Percentiles rank a stretch among this genome's conserved stretches.
Conservation (phyloP, 1,140 invertebrate genomes). For the Pogonus chalceus region DNA sequence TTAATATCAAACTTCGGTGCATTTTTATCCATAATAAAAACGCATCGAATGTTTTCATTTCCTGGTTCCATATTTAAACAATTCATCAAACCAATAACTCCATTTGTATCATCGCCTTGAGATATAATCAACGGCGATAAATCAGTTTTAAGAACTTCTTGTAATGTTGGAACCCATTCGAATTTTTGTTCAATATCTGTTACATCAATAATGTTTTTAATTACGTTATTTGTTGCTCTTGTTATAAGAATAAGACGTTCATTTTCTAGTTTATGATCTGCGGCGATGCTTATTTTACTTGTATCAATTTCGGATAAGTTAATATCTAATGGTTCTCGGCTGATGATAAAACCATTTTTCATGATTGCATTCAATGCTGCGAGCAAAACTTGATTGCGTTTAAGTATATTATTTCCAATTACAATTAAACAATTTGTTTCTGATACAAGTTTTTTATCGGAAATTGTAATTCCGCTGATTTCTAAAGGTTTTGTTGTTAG, state of each 20-base stretch:
- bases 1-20: constrained; percentile 54
- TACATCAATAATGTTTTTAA: neutral
- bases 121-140: constrained; percentile 46
- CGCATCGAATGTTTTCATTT: constrained; percentile 47
- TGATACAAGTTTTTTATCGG: constrained; percentile 46
- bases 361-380: constrained; percentile 32
- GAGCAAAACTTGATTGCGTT: constrained; percentile 29
- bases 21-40: constrained; percentile 53
- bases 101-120: constrained; percentile 55
- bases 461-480: constrained; percentile 44
- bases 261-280: constrained; percentile 32
- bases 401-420: constrained; percentile 38
- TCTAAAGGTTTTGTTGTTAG: constrained; percentile 39
- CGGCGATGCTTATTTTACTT: constrained; percentile 33
- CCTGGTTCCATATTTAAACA: constrained; percentile 60
- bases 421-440: constrained; percentile 48
- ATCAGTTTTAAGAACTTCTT: constrained; percentile 44
- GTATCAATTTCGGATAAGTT: constrained; percentile 12
- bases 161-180: constrained; percentile 42
- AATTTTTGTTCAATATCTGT: constrained; percentile 25
- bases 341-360: constrained; percentile 41
- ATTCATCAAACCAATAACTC: constrained; percentile 75
- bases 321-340: constrained; percentile 34
- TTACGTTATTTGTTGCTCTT: constrained; percentile 17
- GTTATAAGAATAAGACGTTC: constrained; percentile 35